Base-by-base conservation (phyloP, 2,888 invertebrate species). In the Cosmorhoe ocellata region DNA sequence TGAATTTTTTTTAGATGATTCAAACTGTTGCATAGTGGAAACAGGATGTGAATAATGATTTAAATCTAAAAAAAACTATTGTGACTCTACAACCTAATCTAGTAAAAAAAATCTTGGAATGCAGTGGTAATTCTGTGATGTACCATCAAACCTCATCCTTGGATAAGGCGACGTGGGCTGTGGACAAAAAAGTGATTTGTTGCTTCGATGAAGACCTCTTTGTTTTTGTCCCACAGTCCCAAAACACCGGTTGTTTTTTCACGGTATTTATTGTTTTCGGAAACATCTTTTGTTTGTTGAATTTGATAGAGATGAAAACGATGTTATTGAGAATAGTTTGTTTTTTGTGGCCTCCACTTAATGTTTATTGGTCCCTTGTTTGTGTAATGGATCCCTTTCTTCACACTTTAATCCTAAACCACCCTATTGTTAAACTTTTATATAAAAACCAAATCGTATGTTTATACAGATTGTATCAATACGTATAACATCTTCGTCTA, bases 111-210 rank as follows among this genome's bases (percentile, higher is more conserved):
- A 18, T 18, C 18, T 18, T 3, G 2, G 18, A 18, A 18, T 18
- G 18, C 2, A 18, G 18, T 18, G 18, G 18, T 18, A 18, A 18
- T 18, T 18, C 2, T 18, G 18, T 18, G 4, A 18, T n/a, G n/a
- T n/a, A n/a, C n/a, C n/a, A n/a, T n/a, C n/a, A n/a, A 7, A 64
- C 56, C 43, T 39, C 40, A 34, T 40, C 49, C 28, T 27, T 34
- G 31, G 51, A 50, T 38, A 47, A 36, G 52, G 51, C 28, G 28
- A 46, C 12, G 53, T 39, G 36, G 45, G 38, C 24, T 39, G 63
- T 47, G 54, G 56, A 63, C 66, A 66, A 78, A 81, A 63, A 70
- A 74, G 76, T 81, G 80, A 84, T 82, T 84, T 84, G 84, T 85
- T 71, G 71, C 67, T 67, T 56, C 69, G 78, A 81, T 81, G 81